Evolutionary conservation across 2,797 vertebrate species (phyloP).

Genomic region (Lepus oiostolus): DNA sequence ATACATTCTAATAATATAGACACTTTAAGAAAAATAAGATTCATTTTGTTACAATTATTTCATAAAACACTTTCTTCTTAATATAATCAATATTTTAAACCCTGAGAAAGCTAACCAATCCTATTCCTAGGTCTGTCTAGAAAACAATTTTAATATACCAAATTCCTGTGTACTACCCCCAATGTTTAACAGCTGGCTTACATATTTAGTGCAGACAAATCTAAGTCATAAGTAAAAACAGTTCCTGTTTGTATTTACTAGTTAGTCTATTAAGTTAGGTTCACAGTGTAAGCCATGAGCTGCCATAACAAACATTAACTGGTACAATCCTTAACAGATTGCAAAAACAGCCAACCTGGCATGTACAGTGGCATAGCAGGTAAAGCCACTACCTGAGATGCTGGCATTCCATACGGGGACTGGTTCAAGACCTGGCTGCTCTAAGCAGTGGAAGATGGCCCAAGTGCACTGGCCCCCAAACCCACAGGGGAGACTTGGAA

Average conservation of each 20-base stretch:
- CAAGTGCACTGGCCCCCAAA: no score
- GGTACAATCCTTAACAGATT: background rate
- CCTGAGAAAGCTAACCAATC: background rate
- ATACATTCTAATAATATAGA: background rate
- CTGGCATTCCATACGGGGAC: no score
- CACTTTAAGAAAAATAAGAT: background rate
- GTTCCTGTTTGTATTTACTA: slow-evolving; percentile 21
- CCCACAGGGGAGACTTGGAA: no score
- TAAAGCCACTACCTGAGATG: no score
- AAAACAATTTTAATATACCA: slow-evolving; percentile 43
- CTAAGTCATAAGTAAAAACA: slow-evolving; percentile 60
- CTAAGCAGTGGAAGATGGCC: no score
- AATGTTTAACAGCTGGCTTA: slow-evolving; percentile 24
- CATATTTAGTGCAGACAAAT: slow-evolving; percentile 36
- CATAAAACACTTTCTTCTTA: slow-evolving; percentile 41
- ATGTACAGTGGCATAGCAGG: no score
- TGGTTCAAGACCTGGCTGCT: no score
- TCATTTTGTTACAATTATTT: slow-evolving; percentile 40
- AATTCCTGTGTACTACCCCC: slow-evolving; percentile 45
- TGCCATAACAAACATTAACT: background rate
- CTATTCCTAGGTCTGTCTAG: slow-evolving; percentile 49
- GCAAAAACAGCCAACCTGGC: background rate
- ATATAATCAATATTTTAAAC: slow-evolving; percentile 41
- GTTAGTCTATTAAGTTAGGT: slow-evolving; percentile 14
- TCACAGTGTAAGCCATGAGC: background rate